Evolutionary conservation across 2,797 vertebrate genomes (phyloP), one percentile per base, ranked within the genome.

Genomic region (Siniperca scherzeri): DNA sequence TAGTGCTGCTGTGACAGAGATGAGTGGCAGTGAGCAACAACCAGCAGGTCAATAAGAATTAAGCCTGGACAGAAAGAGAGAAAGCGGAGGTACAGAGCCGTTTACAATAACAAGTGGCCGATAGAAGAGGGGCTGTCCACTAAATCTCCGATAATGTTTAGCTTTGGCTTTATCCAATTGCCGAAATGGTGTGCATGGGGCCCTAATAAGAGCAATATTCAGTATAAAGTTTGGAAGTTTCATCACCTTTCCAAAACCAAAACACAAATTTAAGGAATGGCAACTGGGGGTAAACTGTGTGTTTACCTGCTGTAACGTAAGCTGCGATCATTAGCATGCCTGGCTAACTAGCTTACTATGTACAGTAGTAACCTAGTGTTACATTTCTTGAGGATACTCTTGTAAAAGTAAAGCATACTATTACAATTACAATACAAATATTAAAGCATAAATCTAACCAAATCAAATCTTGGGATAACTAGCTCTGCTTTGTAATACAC

Each of bases 31-130:
- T 46, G 30, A 87, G 81, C 85, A 92, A 86, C 85, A 88, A 88
- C 87, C 76, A 74, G 75, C 78, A 81, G 82, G 86, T 89, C 91
- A 91, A 87, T 91, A 81, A 65, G 33, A 86, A 88, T 82, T 78
- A 78, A 64, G 46, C 71, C 64, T 62, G 55, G 16, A 86, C 62
- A 78, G 53, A 72, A 77, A 77, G 65, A 73, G 66, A 70, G 46
- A 67, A 59, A 77, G 73, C 55, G 22, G 7, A 81, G 53, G 52
- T 65, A 70, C 40, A 60, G 30, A 73, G 71, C 55, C 7, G 16
- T 65, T 68, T 3, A n/a, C 48, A 60, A 50, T 55, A 16, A 46
- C 6, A 74, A 69, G 48, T 48, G 52, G 30, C n/a, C 0, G 16
- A 38, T 22, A 13, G 46, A 70, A 17, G 65, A 52, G 53, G 17